Evolutionary conservation across 1,140 invertebrate genomes (phyloP), one percentile per base, ranked within the genome.

Genomic region (Bombus sibiricus): DNA sequence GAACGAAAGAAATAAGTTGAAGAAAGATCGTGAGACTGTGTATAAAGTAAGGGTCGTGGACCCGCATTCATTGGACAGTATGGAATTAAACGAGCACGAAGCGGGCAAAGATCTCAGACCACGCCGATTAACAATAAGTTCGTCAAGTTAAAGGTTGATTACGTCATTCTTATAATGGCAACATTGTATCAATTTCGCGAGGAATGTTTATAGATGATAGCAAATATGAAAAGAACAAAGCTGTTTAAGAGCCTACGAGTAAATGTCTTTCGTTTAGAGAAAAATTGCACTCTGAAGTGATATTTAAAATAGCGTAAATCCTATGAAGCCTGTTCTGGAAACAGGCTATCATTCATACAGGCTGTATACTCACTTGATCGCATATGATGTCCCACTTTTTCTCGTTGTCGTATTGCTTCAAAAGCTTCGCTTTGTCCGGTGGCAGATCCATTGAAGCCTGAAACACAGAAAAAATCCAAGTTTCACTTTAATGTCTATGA

Each of bases 361-460:
- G 12, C 28, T 28, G 39, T 15, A 34, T 83, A 93, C 96, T 96
- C 94, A 98, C 98, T 97, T 99, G 99, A 97, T 99, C 99, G 96
- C 99, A 99, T 95, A 99, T 99, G 93, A 99, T 98, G 94, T 99
- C 99, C 99, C 99, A 99, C 96, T 99, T 99, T 94, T 99, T 99
- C 93, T 99, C 98, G 93, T 98, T 97, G 95, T 99, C 98, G 94
- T 99, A 99, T 93, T 98, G 98, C 92, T 98, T 98, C 72, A 99
- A 96, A 15, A 99, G 96, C 95, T 99, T 99, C 85, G 99, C 98
- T 95, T 99, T 99, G 95, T 99, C 99, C 32, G 99, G 98, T 25
- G 99, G 99, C 88, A 99, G 96, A 95, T 99, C 99, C 99, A 99
- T 99, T 41, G 98, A 98, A 72, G 98, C 98, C 98, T 99, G 96